These are phyloP conservation scores for Odontomachus brunneus DNA, from an alignment of 1,140 invertebrate species.

Conservation along the genomic window DNA sequence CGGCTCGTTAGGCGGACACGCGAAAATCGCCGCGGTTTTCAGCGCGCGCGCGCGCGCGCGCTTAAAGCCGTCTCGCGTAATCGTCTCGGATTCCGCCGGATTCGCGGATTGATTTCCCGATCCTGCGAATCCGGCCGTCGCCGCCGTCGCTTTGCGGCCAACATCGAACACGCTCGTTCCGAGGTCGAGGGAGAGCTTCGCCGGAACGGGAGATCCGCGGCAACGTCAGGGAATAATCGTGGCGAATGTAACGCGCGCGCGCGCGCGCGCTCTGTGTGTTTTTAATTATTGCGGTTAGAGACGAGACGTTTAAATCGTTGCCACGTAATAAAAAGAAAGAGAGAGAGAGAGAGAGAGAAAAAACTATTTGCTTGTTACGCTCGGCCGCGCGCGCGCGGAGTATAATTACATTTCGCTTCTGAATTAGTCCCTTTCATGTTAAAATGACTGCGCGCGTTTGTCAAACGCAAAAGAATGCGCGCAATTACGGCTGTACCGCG, in stretches of 20 bases:
- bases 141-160: no score
- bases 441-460: not conserved
- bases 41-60: constrained; percentile 10
- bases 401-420: not conserved
- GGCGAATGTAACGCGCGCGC: no score
- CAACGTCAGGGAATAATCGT: no score
- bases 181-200: no score
- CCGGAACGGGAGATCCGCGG: no score
- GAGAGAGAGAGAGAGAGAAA: not conserved
- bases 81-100: constrained; percentile 28
- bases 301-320: not conserved
- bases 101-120: constrained; percentile 25
- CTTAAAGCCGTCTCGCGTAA: constrained; percentile 41
- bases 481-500: no score
- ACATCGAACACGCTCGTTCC: no score
- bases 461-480: not conserved
- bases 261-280: not conserved
- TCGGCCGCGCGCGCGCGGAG: not conserved
- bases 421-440: constrained; percentile 2
- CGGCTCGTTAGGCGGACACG: constrained; percentile 67
- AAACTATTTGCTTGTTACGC: not conserved
- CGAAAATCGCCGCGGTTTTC: constrained; percentile 52
- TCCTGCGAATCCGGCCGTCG: not conserved
- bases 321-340: no score
- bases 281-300: not conserved